Evolutionary conservation across 2,797 vertebrate genomes (phyloP).

Genomic region (Chaunax sp.): DNA sequence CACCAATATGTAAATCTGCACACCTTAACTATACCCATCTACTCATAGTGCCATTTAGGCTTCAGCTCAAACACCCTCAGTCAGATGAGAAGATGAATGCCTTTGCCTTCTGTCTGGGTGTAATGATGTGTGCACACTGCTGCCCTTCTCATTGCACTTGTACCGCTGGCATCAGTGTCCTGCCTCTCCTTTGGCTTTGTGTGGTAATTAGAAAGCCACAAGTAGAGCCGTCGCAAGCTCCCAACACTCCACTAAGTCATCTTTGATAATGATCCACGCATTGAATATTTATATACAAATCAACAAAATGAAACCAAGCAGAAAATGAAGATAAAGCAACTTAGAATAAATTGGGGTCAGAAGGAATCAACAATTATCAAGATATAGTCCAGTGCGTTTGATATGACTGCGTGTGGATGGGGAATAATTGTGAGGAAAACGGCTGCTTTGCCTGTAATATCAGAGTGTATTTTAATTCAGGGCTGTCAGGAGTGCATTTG

Average conservation of each 20-base stretch:
- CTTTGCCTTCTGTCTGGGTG: conserved; percentile 76
- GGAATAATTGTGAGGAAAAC: conserved; percentile 83
- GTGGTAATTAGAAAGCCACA: conserved; percentile 79
- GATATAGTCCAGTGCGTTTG: conserved; percentile 96
- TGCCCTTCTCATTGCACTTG: conserved; percentile 79
- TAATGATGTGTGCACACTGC: conserved; percentile 82
- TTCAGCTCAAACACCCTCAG: conserved; percentile 60
- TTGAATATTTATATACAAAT: conserved; percentile 96
- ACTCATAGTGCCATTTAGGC: conserved; percentile 63
- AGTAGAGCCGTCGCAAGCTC: conserved; percentile 64
- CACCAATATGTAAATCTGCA: conserved; percentile 31
- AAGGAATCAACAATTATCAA: conserved; percentile 97
- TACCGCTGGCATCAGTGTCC: conserved; percentile 73
- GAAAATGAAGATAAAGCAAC: conserved; percentile 99
- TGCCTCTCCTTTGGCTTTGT: conserved; percentile 70
- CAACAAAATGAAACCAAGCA: conserved; percentile 99
- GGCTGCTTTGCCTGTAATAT: conserved; percentile 33
- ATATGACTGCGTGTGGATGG: conserved; percentile 92
- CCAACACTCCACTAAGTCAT: conserved; percentile 84
- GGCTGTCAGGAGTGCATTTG: conserved; percentile 51
- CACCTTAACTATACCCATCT: conserved; percentile 23
- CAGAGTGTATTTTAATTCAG: conserved; percentile 32
- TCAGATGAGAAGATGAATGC: conserved; percentile 81
- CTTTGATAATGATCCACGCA: conserved; percentile 94
- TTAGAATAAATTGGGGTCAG: conserved; percentile 99